Evolutionary conservation across 2,888 invertebrate species (phyloP), one percentile per base, ranked within the genome.

Genomic region (Ametastegia equiseti): DNA sequence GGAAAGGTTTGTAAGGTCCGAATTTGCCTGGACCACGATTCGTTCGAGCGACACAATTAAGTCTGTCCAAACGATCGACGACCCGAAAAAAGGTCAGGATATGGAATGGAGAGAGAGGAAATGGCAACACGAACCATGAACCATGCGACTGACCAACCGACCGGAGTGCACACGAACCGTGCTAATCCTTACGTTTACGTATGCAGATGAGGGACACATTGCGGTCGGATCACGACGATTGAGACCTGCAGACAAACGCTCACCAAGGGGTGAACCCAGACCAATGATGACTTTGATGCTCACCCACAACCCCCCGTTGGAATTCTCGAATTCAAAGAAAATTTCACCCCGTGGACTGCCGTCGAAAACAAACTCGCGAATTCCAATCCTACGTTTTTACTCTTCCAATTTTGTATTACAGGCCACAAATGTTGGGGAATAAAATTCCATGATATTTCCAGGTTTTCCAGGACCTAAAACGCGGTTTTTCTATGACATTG

Each of bases 171-270:
- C 47, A 71, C 47, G 75, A 60, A 30, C 78, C 87, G 86, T 86
- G 86, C 85, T 88, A 88, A 89, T 87, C 87, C 86, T 88, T 85
- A 86, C 87, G 88, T 89, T 89, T 89, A 88, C 84, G 84, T 89
- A 89, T 88, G 88, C 88, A 89, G 89, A 89, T 88, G 88, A 88
- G 85, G 87, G 84, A 86, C 86, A 39, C 86, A 39, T 47, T 63
- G n/a, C 80, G 69, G 65, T 30, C 45, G 19, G 13, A 6, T 13
- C 45, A 67, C 30, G 19, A 36, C 80, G 57, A 80, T 69, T 23
- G 33, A 33, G 54, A 54, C 11, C 50, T 47, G 39, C n/a, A 36
- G 30, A 75, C 33, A 39, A 11, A 30, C 30, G 47, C 50, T 39
- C n/a, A 47, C 19, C 19, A 30, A 33, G 27, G 42, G 65, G 71